Base-by-base conservation (phyloP, 2,797 vertebrate genomes). In the Sparus aurata region DNA sequence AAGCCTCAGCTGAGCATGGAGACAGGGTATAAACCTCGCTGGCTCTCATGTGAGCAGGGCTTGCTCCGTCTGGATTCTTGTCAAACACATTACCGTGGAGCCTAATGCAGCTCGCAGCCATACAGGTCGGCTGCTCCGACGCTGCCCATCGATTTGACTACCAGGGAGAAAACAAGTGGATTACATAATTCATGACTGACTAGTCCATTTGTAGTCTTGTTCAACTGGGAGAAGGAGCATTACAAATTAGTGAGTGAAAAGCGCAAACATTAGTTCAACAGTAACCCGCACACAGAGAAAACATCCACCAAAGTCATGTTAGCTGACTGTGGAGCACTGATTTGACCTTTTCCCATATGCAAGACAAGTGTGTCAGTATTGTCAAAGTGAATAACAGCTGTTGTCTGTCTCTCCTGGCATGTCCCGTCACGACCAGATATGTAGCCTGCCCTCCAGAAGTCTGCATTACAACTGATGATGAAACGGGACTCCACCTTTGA, bases 111-210 rank as follows among this genome's bases (percentile, higher is more conserved):
- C 69, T 72, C 57, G 17, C 69, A 78, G 75, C 77, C 83, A 71
- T 68, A 50, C 0, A 76, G 84, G 49, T 77, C 20, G 75, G 69
- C 69, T 69, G 83, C 78, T 83, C 55, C 77, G 52, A 75, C 80
- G 84, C 88, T 82, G 80, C 41, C 72, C 86, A 93, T 92, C 65
- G 84, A 94, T 92, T 83, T 25, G 59, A 73, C 79, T 15, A 12
- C 80, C 82, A 68, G 59, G 74, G 85, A 69, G 69, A 77, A 71
- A 90, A 91, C 84, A 89, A 91, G 64, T 67, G 82, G 83, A 92
- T 93, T 94, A 92, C 91, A 93, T 93, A 93, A 94, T 93, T 90
- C 85, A 92, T 90, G 82, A 80, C 65, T 55, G 77, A 38, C 66
- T 46, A 59, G 12, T 92, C 69, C 83, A 86, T 89, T 90, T 86